phyloP scores from a whole-genome alignment of 2,888 invertebrate genomes.

The Leistus spinibarbis region DNA sequence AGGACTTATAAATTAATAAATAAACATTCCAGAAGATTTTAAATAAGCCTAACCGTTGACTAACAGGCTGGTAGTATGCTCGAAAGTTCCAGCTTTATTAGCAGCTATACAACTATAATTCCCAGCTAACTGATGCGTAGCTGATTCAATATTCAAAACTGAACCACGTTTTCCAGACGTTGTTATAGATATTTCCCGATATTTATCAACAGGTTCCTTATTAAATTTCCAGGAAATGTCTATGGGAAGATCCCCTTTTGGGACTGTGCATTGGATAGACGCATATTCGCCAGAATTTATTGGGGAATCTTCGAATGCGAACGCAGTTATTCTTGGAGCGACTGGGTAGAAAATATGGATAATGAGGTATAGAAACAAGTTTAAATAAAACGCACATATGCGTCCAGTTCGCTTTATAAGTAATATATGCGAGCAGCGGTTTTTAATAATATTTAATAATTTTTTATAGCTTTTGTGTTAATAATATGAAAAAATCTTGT shows the following conservation, averaged over 20 bases:
- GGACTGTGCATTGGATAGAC: conserved; percentile 66
- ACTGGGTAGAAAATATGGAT: conserved; percentile 54
- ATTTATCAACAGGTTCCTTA: conserved; percentile 64
- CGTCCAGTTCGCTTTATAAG: no score
- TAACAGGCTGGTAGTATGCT: conserved; percentile 64
- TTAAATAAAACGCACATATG: no score
- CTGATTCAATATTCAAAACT: conserved; percentile 63
- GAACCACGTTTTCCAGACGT: conserved; percentile 69
- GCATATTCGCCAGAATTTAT: conserved; percentile 55
- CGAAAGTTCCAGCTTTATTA: conserved; percentile 64
- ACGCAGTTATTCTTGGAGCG: conserved; percentile 78
- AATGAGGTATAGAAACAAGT: neutral
- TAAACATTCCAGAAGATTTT: conserved; percentile 43
- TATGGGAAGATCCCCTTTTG: conserved; percentile 76
- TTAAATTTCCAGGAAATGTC: conserved; percentile 75
- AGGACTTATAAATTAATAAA: conserved; percentile 5
- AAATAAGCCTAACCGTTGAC: conserved; percentile 65
- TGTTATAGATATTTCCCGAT: conserved; percentile 61
- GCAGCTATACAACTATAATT: conserved; percentile 69
- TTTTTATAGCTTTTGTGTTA: no score
- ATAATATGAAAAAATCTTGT: no score
- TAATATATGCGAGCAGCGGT: no score
- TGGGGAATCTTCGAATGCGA: conserved; percentile 76
- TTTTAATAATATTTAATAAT: no score
- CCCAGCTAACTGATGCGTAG: conserved; percentile 66